Percentiles rank a stretch among this genome's conserved stretches.
Conservation (phyloP, 2,888 invertebrate genomes). For the Scaptomyza caliginosa region DNA sequence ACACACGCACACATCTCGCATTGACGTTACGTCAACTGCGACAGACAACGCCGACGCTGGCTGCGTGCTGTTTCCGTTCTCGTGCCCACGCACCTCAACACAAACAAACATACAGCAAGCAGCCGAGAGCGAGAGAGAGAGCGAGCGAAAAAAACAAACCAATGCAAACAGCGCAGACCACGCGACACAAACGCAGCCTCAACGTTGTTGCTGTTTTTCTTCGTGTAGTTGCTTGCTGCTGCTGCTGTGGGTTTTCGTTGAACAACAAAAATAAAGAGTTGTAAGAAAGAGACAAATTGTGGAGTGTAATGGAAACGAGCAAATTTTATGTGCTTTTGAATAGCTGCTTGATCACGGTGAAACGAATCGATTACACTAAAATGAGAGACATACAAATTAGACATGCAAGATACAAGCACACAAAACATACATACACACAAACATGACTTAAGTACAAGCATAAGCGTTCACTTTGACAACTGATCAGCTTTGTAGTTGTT, state of each 20-base stretch:
- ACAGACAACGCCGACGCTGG: conserved; percentile 53
- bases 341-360: conserved; percentile 58
- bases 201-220: conserved; percentile 22
- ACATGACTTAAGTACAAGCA: conserved; percentile 34
- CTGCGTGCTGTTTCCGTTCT: conserved; percentile 74
- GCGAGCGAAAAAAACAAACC: conserved; percentile 9
- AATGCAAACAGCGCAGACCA: conserved; percentile 27
- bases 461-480: conserved; percentile 46
- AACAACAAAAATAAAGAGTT: conserved; percentile 17
- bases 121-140: not conserved
- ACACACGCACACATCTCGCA: conserved; percentile 21
- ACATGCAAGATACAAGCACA: conserved; percentile 35
- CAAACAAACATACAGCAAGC: conserved; percentile 6
- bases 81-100: conserved; percentile 72
- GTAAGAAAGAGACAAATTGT: conserved; percentile 41
- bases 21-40: conserved; percentile 74
- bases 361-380: conserved; percentile 60
- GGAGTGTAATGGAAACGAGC: conserved; percentile 43
- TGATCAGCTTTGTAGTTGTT: conserved; percentile 48
- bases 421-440: conserved; percentile 10
- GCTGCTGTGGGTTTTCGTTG: conserved; percentile 21
- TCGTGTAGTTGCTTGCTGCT: conserved; percentile 3
- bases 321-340: conserved; percentile 62
- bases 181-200: conserved; percentile 60
- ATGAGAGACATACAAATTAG: conserved; percentile 59